Evolutionary conservation across 2,888 invertebrate species (phyloP).

Genomic region (Cosmia pyralina): DNA sequence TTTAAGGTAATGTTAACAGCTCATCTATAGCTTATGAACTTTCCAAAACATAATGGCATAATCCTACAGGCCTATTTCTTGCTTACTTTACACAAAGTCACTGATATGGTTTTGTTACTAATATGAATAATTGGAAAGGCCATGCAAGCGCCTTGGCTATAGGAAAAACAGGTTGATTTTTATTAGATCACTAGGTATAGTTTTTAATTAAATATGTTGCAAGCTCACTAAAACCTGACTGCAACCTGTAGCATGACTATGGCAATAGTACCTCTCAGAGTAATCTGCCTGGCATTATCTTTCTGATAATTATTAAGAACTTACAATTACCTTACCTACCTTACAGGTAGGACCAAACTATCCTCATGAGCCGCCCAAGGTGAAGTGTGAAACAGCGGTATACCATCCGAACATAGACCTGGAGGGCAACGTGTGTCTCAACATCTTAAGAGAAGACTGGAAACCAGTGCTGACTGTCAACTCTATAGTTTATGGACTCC

Average conservation of each 20-base stretch:
- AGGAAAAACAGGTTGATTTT: not conserved
- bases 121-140: not conserved
- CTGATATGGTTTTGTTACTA: not conserved
- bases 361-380: slow-evolving; percentile 99
- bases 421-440: slow-evolving; percentile 99
- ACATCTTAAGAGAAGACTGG: slow-evolving; percentile 99
- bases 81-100: not conserved
- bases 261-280: too few relatives aligned
- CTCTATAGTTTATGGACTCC: slow-evolving; percentile 99
- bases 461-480: slow-evolving; percentile 99
- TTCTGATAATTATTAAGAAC: not conserved
- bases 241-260: not conserved
- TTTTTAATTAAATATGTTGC: not conserved
- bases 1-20: slow-evolving; percentile 92
- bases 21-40: slow-evolving; percentile 18
- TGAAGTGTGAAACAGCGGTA: slow-evolving; percentile 99
- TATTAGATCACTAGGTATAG: not conserved
- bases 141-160: not conserved
- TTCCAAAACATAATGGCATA: not conserved
- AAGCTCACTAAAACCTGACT: not conserved
- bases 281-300: not conserved
- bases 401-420: slow-evolving; percentile 99
- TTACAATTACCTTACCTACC: slow-evolving; percentile 39
- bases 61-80: not conserved
- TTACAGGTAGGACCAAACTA: slow-evolving; percentile 97